phyloP scores from a whole-genome alignment of 2,888 invertebrate genomes.

The Crematogaster levior region DNA sequence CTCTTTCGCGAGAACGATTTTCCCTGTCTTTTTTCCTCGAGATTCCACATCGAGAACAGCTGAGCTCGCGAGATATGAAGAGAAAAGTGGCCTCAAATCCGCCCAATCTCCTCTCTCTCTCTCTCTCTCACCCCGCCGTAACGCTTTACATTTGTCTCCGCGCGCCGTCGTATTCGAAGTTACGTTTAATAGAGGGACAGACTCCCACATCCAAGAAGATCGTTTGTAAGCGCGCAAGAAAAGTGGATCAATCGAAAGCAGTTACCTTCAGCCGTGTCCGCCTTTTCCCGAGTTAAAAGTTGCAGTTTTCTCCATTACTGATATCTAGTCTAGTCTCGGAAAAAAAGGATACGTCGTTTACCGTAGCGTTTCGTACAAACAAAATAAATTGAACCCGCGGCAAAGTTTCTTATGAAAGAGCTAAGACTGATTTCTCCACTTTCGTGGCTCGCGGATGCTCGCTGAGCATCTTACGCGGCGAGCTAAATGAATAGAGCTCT shows the following conservation, averaged over 20 bases:
- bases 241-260: slow-evolving; percentile 10
- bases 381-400: not conserved
- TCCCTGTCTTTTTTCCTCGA: not conserved
- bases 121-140: not conserved
- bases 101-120: not conserved
- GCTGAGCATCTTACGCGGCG: not conserved
- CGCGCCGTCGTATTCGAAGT: not conserved
- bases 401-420: slow-evolving; percentile 21
- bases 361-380: slow-evolving; percentile 11
- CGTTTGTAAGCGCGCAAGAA: slow-evolving; percentile 13
- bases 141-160: slow-evolving; percentile 32
- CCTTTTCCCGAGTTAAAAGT: not conserved
- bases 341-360: not conserved
- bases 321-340: not conserved
- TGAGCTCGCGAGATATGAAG: slow-evolving; percentile 39
- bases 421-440: not conserved
- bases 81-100: slow-evolving; percentile 17
- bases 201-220: not conserved
- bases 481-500: not conserved
- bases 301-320: not conserved
- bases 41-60: slow-evolving; percentile 38
- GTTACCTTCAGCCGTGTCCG: not conserved
- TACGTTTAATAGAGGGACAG: not conserved
- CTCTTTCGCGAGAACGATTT: slow-evolving; percentile 31
- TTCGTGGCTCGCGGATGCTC: not conserved